Conservation (phyloP, 53 echinoderm and acorn worm species). For the Patiria pectinifera region DNA sequence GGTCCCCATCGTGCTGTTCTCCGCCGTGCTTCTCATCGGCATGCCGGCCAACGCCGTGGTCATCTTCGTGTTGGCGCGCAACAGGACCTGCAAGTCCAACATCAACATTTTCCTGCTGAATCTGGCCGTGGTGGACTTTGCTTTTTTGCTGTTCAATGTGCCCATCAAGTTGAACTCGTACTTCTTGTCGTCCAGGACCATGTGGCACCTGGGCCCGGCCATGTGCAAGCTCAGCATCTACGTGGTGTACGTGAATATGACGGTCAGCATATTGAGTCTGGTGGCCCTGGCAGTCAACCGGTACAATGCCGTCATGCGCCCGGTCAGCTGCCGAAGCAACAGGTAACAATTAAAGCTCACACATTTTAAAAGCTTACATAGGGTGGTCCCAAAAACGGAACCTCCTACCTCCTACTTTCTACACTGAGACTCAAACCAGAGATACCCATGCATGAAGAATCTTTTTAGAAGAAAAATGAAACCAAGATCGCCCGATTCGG, state of each 20-base stretch:
- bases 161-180: constrained; percentile 67
- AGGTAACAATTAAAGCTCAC: constrained; percentile 44
- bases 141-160: constrained; percentile 67
- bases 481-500: too few species aligned
- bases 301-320: constrained; percentile 92
- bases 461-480: too few species aligned
- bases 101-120: constrained; percentile 86
- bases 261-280: constrained; percentile 82
- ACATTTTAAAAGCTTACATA: too few species aligned
- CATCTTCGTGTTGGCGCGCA: constrained; percentile 80
- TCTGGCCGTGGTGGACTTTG: constrained; percentile 78
- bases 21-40: constrained; percentile 68
- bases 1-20: constrained; percentile 68
- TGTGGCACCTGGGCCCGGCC: constrained; percentile 40
- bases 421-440: too few species aligned
- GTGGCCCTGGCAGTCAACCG: constrained; percentile 84
- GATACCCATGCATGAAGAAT: too few species aligned
- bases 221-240: constrained; percentile 72
- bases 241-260: constrained; percentile 77
- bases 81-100: constrained; percentile 60
- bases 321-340: constrained; percentile 76
- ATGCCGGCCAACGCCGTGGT: constrained; percentile 82
- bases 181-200: constrained; percentile 36
- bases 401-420: too few species aligned
- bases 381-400: too few species aligned